Conservation (phyloP, 2,797 vertebrate species). For the Sebastes cheni region DNA sequence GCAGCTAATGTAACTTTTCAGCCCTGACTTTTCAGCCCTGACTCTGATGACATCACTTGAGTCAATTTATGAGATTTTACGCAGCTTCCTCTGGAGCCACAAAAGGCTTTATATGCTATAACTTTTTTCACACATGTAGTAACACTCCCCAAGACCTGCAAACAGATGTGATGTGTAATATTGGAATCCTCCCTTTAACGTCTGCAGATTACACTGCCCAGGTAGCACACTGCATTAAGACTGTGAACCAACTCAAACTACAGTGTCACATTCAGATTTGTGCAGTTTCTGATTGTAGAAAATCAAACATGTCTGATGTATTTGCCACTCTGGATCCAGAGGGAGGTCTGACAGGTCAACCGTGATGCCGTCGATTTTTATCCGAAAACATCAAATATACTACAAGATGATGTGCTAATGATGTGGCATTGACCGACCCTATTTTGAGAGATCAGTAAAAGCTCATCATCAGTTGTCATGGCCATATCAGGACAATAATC, state of each 20-base stretch:
- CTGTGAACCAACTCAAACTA: not conserved
- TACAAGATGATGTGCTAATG: too few relatives aligned
- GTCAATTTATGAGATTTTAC: too few relatives aligned
- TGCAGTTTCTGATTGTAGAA: not conserved
- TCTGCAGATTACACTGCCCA: not conserved
- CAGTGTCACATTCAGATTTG: not conserved
- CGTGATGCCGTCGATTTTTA: not conserved
- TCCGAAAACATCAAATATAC: not conserved
- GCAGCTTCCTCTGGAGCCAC: too few relatives aligned
- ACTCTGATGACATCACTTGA: too few relatives aligned
- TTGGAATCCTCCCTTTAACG: not conserved
- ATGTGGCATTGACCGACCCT: too few relatives aligned
- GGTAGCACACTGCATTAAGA: not conserved
- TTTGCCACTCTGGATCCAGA: not conserved
- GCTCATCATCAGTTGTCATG: not conserved
- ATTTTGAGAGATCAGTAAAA: not conserved
- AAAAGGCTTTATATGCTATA: too few relatives aligned
- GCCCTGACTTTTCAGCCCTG: too few relatives aligned
- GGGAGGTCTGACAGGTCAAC: not conserved
- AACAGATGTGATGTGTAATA: not conserved
- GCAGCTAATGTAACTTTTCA: too few relatives aligned
- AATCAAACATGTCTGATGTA: not conserved
- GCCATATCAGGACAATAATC: not conserved
- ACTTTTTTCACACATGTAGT: not conserved
- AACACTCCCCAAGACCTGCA: not conserved